Evolutionary conservation across 2,113 vertebrate genomes (phyloP).

Genomic region (Tyrannus savana): DNA sequence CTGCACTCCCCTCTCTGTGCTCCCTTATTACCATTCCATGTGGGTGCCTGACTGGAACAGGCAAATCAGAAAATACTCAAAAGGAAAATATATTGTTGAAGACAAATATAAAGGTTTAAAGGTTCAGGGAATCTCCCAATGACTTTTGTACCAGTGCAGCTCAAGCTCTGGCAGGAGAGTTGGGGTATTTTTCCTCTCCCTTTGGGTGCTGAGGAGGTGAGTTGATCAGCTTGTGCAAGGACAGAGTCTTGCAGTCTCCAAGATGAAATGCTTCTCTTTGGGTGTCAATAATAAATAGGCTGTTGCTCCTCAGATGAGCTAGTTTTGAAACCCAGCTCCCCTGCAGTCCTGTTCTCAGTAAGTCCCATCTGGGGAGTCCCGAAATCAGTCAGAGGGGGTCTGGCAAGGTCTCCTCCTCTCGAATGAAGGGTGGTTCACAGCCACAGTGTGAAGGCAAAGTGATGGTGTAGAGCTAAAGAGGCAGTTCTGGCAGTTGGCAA

Average conservation of each 20-base stretch:
- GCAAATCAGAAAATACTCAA: neutral
- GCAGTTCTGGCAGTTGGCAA: neutral
- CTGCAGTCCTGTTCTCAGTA: neutral
- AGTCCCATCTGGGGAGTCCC: neutral
- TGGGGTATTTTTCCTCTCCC: neutral
- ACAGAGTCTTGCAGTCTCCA: neutral
- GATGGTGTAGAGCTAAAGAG: neutral
- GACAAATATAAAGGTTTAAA: neutral
- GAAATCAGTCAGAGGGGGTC: neutral
- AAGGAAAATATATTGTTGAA: neutral
- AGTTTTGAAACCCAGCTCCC: neutral
- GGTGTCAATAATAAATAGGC: neutral
- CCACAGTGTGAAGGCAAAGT: neutral
- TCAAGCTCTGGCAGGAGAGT: neutral
- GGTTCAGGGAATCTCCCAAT: neutral
- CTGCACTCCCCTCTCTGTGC: neutral
- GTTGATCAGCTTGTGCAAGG: neutral
- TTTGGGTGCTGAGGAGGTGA: neutral
- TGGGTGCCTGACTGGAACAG: neutral
- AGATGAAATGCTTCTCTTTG: neutral
- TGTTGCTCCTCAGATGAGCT: neutral
- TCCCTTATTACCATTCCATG: neutral
- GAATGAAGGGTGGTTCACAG: accelerated
- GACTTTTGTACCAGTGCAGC: neutral
- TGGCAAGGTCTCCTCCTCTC: neutral